These are phyloP conservation scores for Lepisosteus oculatus DNA, from an alignment of 2,113 vertebrate genomes.

Conservation along the genomic window DNA sequence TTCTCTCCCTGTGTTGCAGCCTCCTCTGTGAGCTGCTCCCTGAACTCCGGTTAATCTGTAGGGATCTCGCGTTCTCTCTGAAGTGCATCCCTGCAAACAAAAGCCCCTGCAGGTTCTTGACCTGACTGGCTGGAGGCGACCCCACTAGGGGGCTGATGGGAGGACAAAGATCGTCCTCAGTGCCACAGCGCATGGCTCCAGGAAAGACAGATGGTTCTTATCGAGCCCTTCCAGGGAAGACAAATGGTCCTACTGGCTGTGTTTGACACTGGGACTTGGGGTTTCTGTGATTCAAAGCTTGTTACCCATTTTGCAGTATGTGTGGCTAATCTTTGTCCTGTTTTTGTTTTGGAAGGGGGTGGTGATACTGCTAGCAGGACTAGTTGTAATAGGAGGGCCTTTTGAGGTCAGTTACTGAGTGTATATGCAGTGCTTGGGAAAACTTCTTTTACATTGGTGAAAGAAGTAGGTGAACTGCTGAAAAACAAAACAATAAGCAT, in stretches of 20 bases:
- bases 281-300: no score
- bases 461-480: no score
- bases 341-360: no score
- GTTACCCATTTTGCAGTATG: no score
- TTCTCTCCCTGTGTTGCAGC: neutral
- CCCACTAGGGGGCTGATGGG: conserved; percentile 5
- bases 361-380: no score
- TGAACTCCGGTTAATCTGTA: neutral
- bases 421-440: no score
- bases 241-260: conserved; percentile 9
- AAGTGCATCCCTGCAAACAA: neutral
- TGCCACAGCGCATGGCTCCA: conserved; percentile 12
- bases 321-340: no score
- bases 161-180: conserved; percentile 12
- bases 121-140: conserved; percentile 9
- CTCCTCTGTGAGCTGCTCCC: neutral
- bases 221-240: conserved; percentile 15
- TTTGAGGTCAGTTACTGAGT: no score
- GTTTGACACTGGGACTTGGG: no score
- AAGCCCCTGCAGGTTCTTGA: neutral
- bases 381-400: no score
- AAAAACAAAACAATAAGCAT: no score
- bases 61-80: neutral
- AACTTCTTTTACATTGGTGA: no score
- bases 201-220: conserved; percentile 19